Evolutionary conservation across 64 coral and sea anemone species (phyloP).

Genomic region (Pachyseris speciosa): DNA sequence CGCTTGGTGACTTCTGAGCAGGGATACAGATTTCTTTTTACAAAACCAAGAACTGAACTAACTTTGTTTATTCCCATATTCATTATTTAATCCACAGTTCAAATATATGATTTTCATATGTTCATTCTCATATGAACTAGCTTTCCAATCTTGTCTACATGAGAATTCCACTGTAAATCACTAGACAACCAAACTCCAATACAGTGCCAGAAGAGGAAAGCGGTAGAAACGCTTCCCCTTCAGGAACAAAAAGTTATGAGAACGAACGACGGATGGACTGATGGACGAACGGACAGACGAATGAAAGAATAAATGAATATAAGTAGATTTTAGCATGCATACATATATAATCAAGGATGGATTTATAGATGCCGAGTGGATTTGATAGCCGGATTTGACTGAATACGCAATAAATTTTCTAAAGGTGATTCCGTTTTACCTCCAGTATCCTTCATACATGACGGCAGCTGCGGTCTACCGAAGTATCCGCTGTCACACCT

Average conservation of each 20-base stretch:
- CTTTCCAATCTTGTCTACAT: conserved; percentile 63
- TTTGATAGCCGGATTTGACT: not conserved
- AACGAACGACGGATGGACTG: too few relatives aligned
- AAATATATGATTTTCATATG: too few relatives aligned
- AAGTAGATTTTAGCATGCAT: not conserved
- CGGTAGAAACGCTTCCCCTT: too few relatives aligned
- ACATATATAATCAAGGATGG: not conserved
- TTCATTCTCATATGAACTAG: too few relatives aligned
- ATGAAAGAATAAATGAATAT: too few relatives aligned
- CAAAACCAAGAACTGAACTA: conserved; percentile 46
- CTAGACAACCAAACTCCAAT: conserved; percentile 29
- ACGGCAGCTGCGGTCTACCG: not conserved
- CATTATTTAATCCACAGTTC: too few relatives aligned
- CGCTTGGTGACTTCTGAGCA: conserved; percentile 46
- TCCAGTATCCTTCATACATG: conserved; percentile 1
- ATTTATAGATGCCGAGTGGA: not conserved
- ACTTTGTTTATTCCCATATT: too few relatives aligned
- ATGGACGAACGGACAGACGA: too few relatives aligned
- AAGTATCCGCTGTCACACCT: conserved; percentile 10
- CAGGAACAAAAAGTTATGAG: not conserved
- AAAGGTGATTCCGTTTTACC: not conserved
- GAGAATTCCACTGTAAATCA: conserved; percentile 61
- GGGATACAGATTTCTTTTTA: conserved; percentile 55
- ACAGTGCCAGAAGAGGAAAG: too few relatives aligned
- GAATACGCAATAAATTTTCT: not conserved